Evolutionary conservation across 2,797 vertebrate genomes (phyloP).

Genomic region (Tokudaia tokunoshimensis): DNA sequence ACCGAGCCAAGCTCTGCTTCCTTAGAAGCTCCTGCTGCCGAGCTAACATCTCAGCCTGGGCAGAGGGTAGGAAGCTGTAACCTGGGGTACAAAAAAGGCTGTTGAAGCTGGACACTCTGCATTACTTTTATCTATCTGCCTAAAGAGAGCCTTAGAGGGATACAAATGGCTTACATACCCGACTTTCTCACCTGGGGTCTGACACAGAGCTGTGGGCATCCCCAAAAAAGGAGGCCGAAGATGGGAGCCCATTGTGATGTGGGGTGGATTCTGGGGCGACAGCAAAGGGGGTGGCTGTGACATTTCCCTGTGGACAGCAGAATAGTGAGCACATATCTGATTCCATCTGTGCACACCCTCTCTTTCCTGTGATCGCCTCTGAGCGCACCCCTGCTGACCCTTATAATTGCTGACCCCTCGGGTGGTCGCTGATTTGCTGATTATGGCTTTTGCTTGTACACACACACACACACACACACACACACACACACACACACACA

Average conservation of each 20-base stretch:
- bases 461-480: too few species aligned
- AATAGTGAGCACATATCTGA: neutral
- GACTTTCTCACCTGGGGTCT: slow-evolving; percentile 94
- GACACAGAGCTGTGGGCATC: slow-evolving; percentile 96
- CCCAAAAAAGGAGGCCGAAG: slow-evolving; percentile 96
- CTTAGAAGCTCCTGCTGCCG: slow-evolving; percentile 97
- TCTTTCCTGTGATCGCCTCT: neutral
- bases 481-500: neutral
- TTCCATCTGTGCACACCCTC: neutral
- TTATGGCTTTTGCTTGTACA: slow-evolving; percentile 13
- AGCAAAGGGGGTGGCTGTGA: slow-evolving; percentile 95
- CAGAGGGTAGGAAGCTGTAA: slow-evolving; percentile 96
- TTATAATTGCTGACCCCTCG: slow-evolving; percentile 74
- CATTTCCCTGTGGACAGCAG: slow-evolving; percentile 89
- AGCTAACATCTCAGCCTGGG: slow-evolving; percentile 96
- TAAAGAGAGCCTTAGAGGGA: rapidly evolving
- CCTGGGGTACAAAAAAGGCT: slow-evolving; percentile 86
- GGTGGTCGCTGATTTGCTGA: slow-evolving; percentile 27
- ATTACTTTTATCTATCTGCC: neutral
- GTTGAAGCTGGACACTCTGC: too few species aligned
- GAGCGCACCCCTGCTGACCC: neutral
- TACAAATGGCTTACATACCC: neutral
- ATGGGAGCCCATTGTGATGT: slow-evolving; percentile 96
- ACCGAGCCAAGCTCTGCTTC: slow-evolving; percentile 98
- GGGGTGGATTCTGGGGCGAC: slow-evolving; percentile 95